A percentile compares a stretch with the other conserved stretches of the same genome.
These are phyloP conservation scores for Augiades crinisus DNA, from an alignment of 2,888 invertebrate species.

Conservation along the genomic window DNA sequence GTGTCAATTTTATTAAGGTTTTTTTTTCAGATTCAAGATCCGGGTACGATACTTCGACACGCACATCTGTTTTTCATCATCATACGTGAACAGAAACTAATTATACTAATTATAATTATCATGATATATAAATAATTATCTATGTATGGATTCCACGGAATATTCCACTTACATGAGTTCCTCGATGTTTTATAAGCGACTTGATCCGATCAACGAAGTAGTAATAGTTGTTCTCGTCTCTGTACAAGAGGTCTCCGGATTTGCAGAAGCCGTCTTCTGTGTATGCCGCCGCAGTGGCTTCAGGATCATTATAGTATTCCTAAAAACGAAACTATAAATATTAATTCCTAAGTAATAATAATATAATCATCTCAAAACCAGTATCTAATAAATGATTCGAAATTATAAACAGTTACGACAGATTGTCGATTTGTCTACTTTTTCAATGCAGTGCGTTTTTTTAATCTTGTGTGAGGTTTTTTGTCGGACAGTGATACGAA, in stretches of 20 bases:
- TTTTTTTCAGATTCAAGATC: too few relatives aligned
- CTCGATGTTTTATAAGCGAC: slow-evolving; percentile 57
- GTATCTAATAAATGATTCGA: background rate
- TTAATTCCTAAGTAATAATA: too few relatives aligned
- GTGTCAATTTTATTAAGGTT: too few relatives aligned
- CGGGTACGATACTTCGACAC: too few relatives aligned
- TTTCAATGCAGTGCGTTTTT: too few relatives aligned
- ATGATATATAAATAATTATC: background rate
- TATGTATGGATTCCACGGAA: too few relatives aligned
- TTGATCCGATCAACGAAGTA: slow-evolving; percentile 61
- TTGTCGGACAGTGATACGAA: too few relatives aligned
- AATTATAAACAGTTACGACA: too few relatives aligned
- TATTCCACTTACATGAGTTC: slow-evolving; percentile 45
- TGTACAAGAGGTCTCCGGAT: slow-evolving; percentile 60
- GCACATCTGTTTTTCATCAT: too few relatives aligned
- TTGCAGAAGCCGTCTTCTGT: slow-evolving; percentile 61
- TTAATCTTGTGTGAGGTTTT: too few relatives aligned
- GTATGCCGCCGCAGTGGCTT: slow-evolving; percentile 51
- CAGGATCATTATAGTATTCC: slow-evolving; percentile 52
- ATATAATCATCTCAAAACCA: background rate
- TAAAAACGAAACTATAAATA: slow-evolving; percentile 29
- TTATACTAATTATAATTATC: background rate
- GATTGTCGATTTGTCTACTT: too few relatives aligned
- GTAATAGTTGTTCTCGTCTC: slow-evolving; percentile 50
- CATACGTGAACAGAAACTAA: too few relatives aligned